phyloP scores from a whole-genome alignment of 2,113 vertebrate genomes.

The Notarius quadriscutis region DNA sequence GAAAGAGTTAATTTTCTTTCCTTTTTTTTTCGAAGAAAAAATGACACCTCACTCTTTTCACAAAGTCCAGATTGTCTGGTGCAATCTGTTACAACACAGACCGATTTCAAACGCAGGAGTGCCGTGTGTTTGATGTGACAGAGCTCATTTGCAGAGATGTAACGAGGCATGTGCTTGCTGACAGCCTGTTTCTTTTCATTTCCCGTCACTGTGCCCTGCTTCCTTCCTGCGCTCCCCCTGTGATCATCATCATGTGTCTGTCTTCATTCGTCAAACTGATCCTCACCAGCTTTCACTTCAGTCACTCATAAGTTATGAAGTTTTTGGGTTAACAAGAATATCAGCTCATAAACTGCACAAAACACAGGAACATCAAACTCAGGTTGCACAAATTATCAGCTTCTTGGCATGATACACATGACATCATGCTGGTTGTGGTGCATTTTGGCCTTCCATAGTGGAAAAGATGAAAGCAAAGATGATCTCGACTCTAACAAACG shows the following conservation, averaged over 20 bases:
- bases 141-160: conserved; percentile 22
- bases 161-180: not conserved
- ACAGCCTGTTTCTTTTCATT: conserved; percentile 25
- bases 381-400: conserved; percentile 22
- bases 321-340: conserved; percentile 4
- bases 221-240: not conserved
- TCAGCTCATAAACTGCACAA: conserved; percentile 15
- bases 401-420: conserved; percentile 4
- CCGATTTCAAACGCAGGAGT: not conserved
- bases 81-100: not conserved
- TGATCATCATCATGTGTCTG: conserved; percentile 7
- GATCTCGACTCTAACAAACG: not conserved
- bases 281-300: conserved; percentile 19
- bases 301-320: not conserved
- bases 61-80: not conserved
- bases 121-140: not conserved
- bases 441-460: not conserved
- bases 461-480: not conserved
- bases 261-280: conserved; percentile 6
- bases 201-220: not conserved
- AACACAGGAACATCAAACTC: not conserved
- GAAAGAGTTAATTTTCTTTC: not conserved
- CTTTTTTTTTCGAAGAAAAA: not conserved
- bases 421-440: not conserved
- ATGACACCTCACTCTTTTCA: not conserved